These are phyloP conservation scores for Anarrhichthys ocellatus DNA, from an alignment of 2,113 vertebrate species.

Conservation along the genomic window DNA sequence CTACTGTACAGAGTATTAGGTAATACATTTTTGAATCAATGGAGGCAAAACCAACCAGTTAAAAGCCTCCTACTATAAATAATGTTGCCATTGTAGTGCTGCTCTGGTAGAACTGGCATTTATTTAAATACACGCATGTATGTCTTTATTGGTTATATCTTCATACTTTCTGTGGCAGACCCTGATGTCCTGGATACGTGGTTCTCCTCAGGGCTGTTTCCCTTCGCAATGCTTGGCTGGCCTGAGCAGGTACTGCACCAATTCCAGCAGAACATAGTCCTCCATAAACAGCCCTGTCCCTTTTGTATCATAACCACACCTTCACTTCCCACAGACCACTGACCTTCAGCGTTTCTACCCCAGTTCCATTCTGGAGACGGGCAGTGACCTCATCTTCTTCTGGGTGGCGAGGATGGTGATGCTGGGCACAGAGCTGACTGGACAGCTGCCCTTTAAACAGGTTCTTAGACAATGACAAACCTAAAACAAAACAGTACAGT, in stretches of 20 bases:
- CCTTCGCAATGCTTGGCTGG: constrained; percentile 94
- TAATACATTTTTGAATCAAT: neutral
- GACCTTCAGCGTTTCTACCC: constrained; percentile 90
- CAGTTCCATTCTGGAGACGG: constrained; percentile 90
- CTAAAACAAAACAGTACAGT: neutral
- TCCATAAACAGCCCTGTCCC: neutral
- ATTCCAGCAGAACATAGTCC: neutral
- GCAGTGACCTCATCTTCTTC: constrained; percentile 94
- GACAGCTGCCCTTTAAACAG: constrained; percentile 89
- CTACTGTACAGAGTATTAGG: too few species aligned
- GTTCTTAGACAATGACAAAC: constrained; percentile 55
- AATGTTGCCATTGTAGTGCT: neutral
- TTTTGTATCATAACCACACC: neutral
- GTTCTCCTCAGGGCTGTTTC: constrained; percentile 93
- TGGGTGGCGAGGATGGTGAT: constrained; percentile 96
- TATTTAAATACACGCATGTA: neutral
- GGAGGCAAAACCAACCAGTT: neutral
- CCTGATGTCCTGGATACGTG: constrained; percentile 92
- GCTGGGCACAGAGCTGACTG: constrained; percentile 89
- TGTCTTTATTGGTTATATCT: neutral
- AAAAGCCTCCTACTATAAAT: neutral
- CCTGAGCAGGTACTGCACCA: constrained; percentile 82
- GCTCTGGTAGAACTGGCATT: neutral
- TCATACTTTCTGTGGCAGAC: constrained; percentile 74
- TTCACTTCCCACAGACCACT: constrained; percentile 76